Evolutionary conservation across 2,888 invertebrate genomes (phyloP).

Genomic region (Empis stercorea): DNA sequence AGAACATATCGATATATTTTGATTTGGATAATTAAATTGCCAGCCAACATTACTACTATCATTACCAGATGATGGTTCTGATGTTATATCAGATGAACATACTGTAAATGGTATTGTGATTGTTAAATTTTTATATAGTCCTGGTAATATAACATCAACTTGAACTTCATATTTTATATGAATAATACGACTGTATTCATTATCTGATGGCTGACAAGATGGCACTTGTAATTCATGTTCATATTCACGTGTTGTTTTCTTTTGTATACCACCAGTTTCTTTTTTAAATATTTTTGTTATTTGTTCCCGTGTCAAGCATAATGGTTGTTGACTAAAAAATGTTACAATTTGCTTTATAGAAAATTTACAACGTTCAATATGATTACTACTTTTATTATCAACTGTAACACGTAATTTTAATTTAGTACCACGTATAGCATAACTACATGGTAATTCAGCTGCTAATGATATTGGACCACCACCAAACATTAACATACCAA

Average conservation of each 20-base stretch:
- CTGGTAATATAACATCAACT: slow-evolving; percentile 32
- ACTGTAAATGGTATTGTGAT: slow-evolving; percentile 28
- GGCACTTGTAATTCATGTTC: slow-evolving; percentile 33
- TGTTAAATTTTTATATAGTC: slow-evolving; percentile 32
- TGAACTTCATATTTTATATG: slow-evolving; percentile 29
- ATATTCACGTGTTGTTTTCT: slow-evolving; percentile 32
- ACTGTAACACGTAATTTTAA: slow-evolving; percentile 30
- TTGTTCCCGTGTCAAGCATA: slow-evolving; percentile 27
- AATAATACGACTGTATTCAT: slow-evolving; percentile 25
- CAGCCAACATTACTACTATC: slow-evolving; percentile 7
- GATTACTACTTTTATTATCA: slow-evolving; percentile 30
- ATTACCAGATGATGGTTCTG: slow-evolving; percentile 16
- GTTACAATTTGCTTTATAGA: slow-evolving; percentile 25
- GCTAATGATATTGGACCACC: slow-evolving; percentile 31
- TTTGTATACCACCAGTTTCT: slow-evolving; percentile 33
- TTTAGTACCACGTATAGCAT: slow-evolving; percentile 28
- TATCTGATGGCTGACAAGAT: slow-evolving; percentile 28
- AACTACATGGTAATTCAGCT: slow-evolving; percentile 26
- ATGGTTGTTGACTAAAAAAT: slow-evolving; percentile 29
- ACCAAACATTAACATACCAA: slow-evolving; percentile 26
- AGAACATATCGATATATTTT: slow-evolving; percentile 20
- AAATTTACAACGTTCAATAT: slow-evolving; percentile 34
- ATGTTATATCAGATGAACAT: slow-evolving; percentile 22
- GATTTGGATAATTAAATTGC: slow-evolving; percentile 26
- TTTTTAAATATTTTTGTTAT: slow-evolving; percentile 28